Base-by-base conservation (phyloP, 2,797 vertebrate genomes). In the Danio jaintianensis region DNA sequence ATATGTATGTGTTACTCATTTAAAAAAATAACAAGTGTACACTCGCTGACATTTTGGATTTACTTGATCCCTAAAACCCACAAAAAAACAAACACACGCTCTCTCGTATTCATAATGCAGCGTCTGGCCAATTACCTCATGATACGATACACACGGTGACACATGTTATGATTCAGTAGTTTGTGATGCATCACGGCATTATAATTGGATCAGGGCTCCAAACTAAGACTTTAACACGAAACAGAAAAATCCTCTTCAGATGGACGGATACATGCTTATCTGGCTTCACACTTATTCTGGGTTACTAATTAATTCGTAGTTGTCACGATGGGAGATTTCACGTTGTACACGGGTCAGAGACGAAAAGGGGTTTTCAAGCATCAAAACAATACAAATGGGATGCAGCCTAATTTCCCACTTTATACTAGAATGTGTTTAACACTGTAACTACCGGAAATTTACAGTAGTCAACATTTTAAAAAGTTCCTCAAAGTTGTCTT, bases 91-190 rank as follows among this genome's bases (percentile, higher is more conserved):
- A 10, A 48, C 15, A 66, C 12, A 48, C 7, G 59, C 15, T 50
- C 22, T 69, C 36, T 69, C 6, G 3, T 52, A 50, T 36, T 36
- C 47, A 68, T 52, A 29, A 47, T 7, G 12, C 29, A 7, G 29
- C 10, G 48, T 38, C n/a, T 53, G 16, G 0, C 15, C 15, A 69
- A 69, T 52, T 52, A 69, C 29, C 6, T 69, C 16, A 36, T 52
- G 15, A 52, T 18, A 1, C 0, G 9, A 38, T 7, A 18, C 67
- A 53, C 48, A 12, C 5, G 1, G 16, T 69, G 67, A 52, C 29
- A 52, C 9, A 15, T 10, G 66, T 52, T 69, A 69, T 52, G 47
- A 69, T 69, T 69, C 67, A 69, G 48, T 53, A 52, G 16, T 36
- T 69, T 16, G 66, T n/a, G 22, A 50, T 15, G 13, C 45, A 48